Evolutionary conservation across 2,797 vertebrate genomes (phyloP).

Genomic region (Pteropus rufus): DNA sequence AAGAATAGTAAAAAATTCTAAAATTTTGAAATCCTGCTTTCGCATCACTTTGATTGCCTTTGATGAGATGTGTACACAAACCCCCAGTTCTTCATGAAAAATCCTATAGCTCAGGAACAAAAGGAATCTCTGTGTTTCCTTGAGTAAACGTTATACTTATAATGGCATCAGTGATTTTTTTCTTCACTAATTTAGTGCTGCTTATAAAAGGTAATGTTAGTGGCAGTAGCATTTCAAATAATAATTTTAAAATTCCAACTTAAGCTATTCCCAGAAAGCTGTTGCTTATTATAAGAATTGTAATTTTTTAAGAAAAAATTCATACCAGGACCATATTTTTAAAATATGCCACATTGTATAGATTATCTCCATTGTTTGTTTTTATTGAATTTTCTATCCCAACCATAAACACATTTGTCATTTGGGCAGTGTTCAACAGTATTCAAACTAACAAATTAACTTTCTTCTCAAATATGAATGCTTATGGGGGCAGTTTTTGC

Average conservation of each 20-base stretch:
- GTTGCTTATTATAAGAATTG: not conserved
- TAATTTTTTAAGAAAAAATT: slow-evolving; percentile 15
- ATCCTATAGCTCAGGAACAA: not conserved
- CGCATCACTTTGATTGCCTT: not conserved
- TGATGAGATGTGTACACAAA: not conserved
- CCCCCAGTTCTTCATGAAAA: not conserved
- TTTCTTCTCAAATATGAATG: not conserved
- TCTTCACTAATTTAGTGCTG: not conserved
- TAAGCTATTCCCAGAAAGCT: slow-evolving; percentile 19
- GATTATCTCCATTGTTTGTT: slow-evolving; percentile 36
- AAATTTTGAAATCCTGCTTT: not conserved
- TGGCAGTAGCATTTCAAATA: not conserved
- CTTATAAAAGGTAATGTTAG: not conserved
- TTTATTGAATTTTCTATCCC: not conserved
- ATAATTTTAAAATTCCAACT: slow-evolving; percentile 14
- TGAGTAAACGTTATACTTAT: not conserved
- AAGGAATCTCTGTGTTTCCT: not conserved
- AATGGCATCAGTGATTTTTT: not conserved
- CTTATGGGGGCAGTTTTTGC: not conserved
- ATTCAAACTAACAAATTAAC: slow-evolving; percentile 28
- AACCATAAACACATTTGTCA: slow-evolving; percentile 8
- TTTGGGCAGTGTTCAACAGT: not conserved
- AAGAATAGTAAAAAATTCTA: not conserved
- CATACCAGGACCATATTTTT: slow-evolving; percentile 6
- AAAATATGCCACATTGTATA: not conserved